Conservation (phyloP, 2,797 vertebrate species). For the Rhinoraja longicauda region DNA sequence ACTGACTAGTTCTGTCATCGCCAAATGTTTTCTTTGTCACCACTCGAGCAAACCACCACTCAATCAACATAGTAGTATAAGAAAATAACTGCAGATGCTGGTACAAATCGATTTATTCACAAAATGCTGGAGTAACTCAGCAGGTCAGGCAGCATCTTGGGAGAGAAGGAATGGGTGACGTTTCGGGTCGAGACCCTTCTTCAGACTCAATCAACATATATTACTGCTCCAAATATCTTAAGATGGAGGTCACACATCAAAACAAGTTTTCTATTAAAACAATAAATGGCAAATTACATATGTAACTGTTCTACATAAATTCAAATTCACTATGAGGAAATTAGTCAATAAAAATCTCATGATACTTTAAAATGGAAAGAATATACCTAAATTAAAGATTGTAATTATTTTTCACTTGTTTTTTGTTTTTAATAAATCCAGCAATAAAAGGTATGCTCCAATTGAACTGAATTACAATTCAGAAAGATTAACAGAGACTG, state of each 20-base stretch:
- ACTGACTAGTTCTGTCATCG: background rate
- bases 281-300: background rate
- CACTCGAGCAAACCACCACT: background rate
- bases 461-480: background rate
- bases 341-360: background rate
- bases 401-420: background rate
- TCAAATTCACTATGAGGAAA: constrained; percentile 1
- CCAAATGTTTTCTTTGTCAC: background rate
- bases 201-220: too few species aligned
- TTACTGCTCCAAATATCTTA: background rate
- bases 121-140: too few species aligned
- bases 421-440: background rate
- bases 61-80: too few species aligned
- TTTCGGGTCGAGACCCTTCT: too few species aligned
- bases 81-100: too few species aligned
- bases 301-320: background rate
- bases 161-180: too few species aligned
- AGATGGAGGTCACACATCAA: constrained; percentile 14
- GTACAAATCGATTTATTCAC: too few species aligned
- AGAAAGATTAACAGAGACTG: too few species aligned
- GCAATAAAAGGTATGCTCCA: background rate
- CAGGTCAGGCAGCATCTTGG: too few species aligned
- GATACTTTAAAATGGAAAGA: background rate
- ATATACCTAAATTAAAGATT: constrained; percentile 13
- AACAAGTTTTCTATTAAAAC: background rate